Conservation (phyloP, 1,140 invertebrate genomes). For the Drosophila obscura region DNA sequence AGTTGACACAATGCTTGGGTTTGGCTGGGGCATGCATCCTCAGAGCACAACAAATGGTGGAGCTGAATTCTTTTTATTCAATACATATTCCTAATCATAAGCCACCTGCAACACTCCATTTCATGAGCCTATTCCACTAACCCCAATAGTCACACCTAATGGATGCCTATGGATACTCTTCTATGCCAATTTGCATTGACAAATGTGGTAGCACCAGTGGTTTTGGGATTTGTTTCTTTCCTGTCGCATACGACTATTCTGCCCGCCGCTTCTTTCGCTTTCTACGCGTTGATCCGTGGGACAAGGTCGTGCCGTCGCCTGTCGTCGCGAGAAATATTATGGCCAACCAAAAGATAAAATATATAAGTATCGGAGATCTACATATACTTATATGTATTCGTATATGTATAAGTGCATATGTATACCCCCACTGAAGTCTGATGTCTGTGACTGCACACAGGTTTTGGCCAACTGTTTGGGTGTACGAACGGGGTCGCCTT, state of each 20-base stretch:
- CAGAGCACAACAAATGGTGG: no score
- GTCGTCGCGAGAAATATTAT: slow-evolving; percentile 71
- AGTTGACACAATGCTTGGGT: no score
- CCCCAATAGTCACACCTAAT: no score
- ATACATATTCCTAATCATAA: no score
- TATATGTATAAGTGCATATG: not conserved
- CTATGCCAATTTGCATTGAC: no score
- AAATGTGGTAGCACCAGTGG: not conserved
- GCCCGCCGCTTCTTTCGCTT: slow-evolving; percentile 56
- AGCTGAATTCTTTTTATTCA: no score
- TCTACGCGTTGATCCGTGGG: slow-evolving; percentile 67
- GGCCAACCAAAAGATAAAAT: slow-evolving; percentile 74
- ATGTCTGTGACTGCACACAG: slow-evolving; percentile 34
- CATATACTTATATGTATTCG: not conserved
- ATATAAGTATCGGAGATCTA: slow-evolving; percentile 38
- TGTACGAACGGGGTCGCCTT: not conserved
- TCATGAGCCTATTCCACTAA: no score
- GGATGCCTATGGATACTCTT: no score
- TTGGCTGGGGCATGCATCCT: no score
- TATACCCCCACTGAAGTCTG: not conserved
- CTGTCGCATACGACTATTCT: slow-evolving; percentile 10
- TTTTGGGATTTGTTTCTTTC: slow-evolving; percentile 40
- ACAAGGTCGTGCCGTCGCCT: slow-evolving; percentile 76
- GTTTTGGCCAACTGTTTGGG: slow-evolving; percentile 21
- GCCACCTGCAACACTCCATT: no score